phyloP scores from a whole-genome alignment of 2,797 vertebrate species.

The Poeciliopsis turneri region DNA sequence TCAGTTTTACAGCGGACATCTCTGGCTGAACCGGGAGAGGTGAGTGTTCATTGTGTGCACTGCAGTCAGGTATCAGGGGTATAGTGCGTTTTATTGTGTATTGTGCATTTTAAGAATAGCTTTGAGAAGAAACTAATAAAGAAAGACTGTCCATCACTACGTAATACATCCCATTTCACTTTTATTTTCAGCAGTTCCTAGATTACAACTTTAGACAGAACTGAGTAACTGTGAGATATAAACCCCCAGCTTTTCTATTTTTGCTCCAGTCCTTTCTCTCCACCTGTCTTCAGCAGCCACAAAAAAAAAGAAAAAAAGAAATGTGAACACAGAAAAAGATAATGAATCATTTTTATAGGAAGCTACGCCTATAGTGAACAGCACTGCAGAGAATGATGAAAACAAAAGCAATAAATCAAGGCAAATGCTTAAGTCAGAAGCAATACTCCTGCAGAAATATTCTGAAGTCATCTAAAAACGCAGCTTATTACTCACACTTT shows the following conservation, averaged over 20 bases:
- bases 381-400: constrained; percentile 69
- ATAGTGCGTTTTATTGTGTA: neutral
- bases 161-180: neutral
- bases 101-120: neutral
- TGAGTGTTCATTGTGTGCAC: constrained; percentile 4
- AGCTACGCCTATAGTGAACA: constrained; percentile 62
- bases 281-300: constrained; percentile 29
- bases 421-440: constrained; percentile 53
- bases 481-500: constrained; percentile 29
- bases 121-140: constrained; percentile 4
- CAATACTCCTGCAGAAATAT: constrained; percentile 51
- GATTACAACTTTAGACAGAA: neutral
- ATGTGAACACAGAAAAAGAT: constrained; percentile 60
- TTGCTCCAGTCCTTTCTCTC: constrained; percentile 14
- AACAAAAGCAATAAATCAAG: constrained; percentile 75
- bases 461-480: constrained; percentile 48
- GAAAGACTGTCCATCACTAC: constrained; percentile 3
- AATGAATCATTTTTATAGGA: constrained; percentile 69
- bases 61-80: neutral
- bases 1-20: neutral
- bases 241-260: neutral
- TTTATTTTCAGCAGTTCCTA: neutral
- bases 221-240: neutral
- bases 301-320: constrained; percentile 23
- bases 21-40: constrained; percentile 4